Percentiles rank a stretch among this genome's conserved stretches.
Evolutionary conservation across 2,888 invertebrate species (phyloP).

Genomic region (Cryptocheilus praepositus): DNA sequence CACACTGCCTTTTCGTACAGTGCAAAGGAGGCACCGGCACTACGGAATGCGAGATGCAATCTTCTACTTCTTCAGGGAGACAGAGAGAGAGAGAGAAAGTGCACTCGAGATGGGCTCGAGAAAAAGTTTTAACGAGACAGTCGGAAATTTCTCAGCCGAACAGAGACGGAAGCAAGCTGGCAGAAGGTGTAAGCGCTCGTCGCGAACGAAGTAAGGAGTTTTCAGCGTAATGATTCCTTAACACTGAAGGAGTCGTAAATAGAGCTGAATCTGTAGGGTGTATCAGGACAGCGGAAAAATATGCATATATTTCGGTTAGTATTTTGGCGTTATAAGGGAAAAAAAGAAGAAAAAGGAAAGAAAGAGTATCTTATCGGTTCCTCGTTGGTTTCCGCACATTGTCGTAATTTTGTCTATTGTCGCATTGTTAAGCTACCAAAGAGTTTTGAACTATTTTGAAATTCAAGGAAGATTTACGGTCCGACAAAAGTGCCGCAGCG

Average conservation of each 20-base stretch:
- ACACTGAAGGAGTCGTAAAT: constrained; percentile 10
- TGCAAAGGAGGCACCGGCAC: constrained; percentile 13
- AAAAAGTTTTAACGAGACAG: constrained; percentile 70
- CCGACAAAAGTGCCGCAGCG: constrained; percentile 10
- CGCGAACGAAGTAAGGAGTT: constrained; percentile 16
- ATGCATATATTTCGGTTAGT: too few relatives aligned
- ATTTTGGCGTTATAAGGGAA: too few relatives aligned
- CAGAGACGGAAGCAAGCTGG: neutral
- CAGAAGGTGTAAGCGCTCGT: too few relatives aligned
- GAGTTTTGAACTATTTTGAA: too few relatives aligned
- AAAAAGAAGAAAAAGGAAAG: too few relatives aligned
- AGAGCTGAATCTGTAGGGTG: too few relatives aligned
- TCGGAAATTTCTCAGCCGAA: constrained; percentile 54
- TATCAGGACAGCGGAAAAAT: too few relatives aligned
- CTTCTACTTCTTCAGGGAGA: constrained; percentile 33
- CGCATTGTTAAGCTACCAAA: too few relatives aligned
- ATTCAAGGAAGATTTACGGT: too few relatives aligned
- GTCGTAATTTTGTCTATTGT: too few relatives aligned
- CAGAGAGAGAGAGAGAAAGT: constrained; percentile 21
- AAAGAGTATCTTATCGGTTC: too few relatives aligned
- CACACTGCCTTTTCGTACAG: constrained; percentile 17
- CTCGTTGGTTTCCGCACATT: too few relatives aligned
- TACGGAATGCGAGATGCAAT: constrained; percentile 38
- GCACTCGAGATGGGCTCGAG: constrained; percentile 44
- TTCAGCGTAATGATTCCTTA: constrained; percentile 34